Evolutionary conservation across 1,140 invertebrate genomes (phyloP), one percentile per base, ranked within the genome.

Genomic region (Caerostris extrusa): DNA sequence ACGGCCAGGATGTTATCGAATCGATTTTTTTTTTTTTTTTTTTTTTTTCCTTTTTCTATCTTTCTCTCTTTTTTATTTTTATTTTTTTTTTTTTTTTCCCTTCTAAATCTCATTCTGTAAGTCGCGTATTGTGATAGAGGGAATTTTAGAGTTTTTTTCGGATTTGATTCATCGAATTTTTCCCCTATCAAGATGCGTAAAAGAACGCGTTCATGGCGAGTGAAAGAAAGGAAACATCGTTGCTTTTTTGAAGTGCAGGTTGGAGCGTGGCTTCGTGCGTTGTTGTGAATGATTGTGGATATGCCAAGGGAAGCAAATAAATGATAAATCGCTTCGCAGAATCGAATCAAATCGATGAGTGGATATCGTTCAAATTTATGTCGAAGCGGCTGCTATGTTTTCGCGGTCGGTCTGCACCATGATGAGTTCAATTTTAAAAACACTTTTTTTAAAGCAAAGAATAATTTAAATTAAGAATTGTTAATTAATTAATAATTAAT

Each of bases 1-100:
- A 58, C n/a, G 14, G 57, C 50, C 81, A 64, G 81, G 77, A 91
- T 91, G 77, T 85, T 91, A 91, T 91, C 90, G 81, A 67, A 82
- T 90, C 64, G 88, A 71, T 56, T 90, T 64, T 57, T 19, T 71
- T 90, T 77, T 88, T 50, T 64, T 53, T 7, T 67, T 7, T 69
- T n/a, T 77, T 12, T 77, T 14, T 53, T 34, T 77, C 71, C 34
- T 34, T 34, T 34, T 34, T 34, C 34, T 34, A 34, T 34, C 34
- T 34, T 34, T 34, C 34, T 34, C 34, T 34, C 34, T 90, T 64
- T 34, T 19, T 71, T 90, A 58, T 88, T 50, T 64, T 53, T 8
- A 3, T 7, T 69, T n/a, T 34, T 77, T 34, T 50, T 7, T 69
- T n/a, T 34, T 77, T 34, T 50, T 5, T 50, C 34, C 53, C 34